phyloP scores from a whole-genome alignment of 1,140 invertebrate genomes.

The Mylabris phalerata region DNA sequence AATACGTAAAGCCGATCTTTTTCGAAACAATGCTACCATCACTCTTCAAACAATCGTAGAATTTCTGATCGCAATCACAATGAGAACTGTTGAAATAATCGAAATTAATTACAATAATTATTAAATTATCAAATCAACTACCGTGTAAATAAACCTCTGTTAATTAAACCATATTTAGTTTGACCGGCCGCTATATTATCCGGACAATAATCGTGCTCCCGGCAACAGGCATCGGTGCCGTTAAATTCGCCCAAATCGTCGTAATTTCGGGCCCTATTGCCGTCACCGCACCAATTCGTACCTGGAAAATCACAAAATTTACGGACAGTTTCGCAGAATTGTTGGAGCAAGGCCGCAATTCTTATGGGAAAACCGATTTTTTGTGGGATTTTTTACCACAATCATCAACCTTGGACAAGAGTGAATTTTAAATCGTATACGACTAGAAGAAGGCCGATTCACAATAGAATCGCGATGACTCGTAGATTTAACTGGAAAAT shows the following conservation, averaged over 20 bases:
- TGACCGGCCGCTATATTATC: conserved; percentile 24
- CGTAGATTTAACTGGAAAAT: not conserved
- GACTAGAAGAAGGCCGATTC: no score
- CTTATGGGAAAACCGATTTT: no score
- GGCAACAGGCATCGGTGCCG: conserved; percentile 50
- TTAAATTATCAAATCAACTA: conserved; percentile 14
- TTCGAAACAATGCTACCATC: conserved; percentile 44
- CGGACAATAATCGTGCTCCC: conserved; percentile 37
- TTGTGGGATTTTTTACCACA: no score
- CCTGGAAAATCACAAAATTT: conserved; percentile 32
- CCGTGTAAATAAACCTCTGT: conserved; percentile 49
- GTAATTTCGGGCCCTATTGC: conserved; percentile 42
- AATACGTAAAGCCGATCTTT: conserved; percentile 50
- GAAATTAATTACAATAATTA: not conserved
- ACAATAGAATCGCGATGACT: no score
- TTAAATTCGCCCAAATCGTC: conserved; percentile 46
- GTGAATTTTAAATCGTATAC: no score
- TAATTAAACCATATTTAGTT: conserved; percentile 22
- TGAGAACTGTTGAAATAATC: not conserved
- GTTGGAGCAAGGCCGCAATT: no score
- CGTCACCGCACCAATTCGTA: conserved; percentile 54
- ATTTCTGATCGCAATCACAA: conserved; percentile 33
- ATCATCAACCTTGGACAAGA: no score
- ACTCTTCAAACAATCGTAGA: conserved; percentile 49
- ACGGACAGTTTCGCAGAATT: no score